Evolutionary conservation across 2,797 vertebrate genomes (phyloP).

Genomic region (Helostoma temminkii): DNA sequence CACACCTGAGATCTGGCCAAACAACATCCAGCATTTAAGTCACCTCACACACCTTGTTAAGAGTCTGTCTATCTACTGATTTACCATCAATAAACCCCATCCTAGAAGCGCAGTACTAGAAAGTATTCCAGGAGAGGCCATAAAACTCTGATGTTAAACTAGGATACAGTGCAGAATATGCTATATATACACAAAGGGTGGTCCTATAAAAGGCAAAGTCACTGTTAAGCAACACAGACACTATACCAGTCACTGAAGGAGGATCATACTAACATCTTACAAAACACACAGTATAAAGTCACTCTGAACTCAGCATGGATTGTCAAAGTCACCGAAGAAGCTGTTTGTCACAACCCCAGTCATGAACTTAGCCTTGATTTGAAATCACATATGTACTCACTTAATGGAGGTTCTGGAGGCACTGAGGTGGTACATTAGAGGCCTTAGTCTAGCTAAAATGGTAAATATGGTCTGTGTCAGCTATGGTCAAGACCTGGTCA

Average conservation of each 20-base stretch:
- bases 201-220: background rate
- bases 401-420: no score
- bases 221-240: background rate
- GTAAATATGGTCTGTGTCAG: no score
- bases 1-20: slow-evolving; percentile 67
- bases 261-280: background rate
- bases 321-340: background rate
- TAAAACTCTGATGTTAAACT: background rate
- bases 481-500: no score
- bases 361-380: no score
- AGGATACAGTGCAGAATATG: background rate
- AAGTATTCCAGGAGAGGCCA: no score
- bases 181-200: fast-evolving
- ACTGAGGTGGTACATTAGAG: no score
- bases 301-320: background rate
- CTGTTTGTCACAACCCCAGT: background rate
- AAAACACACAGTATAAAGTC: background rate
- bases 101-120: background rate
- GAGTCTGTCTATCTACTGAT: background rate
- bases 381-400: no score
- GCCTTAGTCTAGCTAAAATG: no score
- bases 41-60: background rate
- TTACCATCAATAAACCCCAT: background rate
- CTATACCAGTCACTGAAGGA: background rate
- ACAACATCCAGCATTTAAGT: slow-evolving; percentile 28